Percentiles rank a stretch among this genome's conserved stretches.
Evolutionary conservation across 2,797 vertebrate species (phyloP).

Genomic region (Epinephelus coioides): DNA sequence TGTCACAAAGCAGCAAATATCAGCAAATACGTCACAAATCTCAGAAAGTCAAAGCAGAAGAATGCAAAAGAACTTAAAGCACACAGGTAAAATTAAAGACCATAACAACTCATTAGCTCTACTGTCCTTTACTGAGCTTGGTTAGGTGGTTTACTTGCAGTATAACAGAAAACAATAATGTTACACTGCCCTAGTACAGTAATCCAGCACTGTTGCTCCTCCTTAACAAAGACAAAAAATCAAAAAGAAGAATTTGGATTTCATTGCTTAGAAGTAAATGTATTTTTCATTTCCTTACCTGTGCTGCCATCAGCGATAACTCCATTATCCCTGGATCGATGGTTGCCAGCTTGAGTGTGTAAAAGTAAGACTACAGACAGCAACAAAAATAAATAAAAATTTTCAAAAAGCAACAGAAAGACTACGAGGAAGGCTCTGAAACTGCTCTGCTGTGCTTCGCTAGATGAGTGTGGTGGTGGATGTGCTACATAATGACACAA

Average conservation of each 20-base stretch:
- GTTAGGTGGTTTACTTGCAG: not conserved
- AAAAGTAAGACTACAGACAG: not conserved
- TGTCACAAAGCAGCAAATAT: not conserved
- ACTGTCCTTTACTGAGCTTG: not conserved
- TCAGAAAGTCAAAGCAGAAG: not conserved
- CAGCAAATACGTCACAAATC: not conserved
- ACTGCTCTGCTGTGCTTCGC: slow-evolving; percentile 36
- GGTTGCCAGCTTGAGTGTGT: slow-evolving; percentile 27
- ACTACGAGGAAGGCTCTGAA: not conserved
- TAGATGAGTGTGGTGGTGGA: slow-evolving; percentile 40
- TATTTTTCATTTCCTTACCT: slow-evolving; percentile 67
- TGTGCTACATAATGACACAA: slow-evolving; percentile 63
- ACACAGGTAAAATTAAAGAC: not conserved
- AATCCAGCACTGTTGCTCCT: not conserved
- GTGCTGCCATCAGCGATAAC: slow-evolving; percentile 75
- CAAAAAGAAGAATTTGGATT: not conserved
- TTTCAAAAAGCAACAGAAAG: not conserved
- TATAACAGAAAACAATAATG: not conserved
- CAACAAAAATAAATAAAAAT: not conserved
- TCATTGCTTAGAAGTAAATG: not conserved
- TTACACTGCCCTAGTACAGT: not conserved
- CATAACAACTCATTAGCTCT: not conserved
- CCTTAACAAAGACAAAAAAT: not conserved
- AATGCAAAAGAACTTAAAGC: not conserved
- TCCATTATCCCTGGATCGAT: slow-evolving; percentile 72